Evolutionary conservation across 2,888 invertebrate species (phyloP).

Genomic region (Eupeodes luniger): DNA sequence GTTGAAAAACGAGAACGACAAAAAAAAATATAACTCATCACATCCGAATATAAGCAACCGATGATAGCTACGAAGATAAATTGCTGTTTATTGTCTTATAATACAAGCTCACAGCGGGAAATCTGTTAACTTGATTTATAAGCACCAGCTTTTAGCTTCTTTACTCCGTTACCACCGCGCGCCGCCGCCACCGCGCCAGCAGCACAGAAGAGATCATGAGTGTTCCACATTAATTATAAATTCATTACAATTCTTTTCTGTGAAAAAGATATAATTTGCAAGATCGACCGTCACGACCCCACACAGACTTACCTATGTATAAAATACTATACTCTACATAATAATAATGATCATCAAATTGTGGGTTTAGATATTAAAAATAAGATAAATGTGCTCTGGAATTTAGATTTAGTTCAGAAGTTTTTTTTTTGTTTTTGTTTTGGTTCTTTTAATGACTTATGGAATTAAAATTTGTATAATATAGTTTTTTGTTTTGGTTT

Average conservation of each 20-base stretch:
- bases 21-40: conserved; percentile 60
- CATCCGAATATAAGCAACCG: conserved; percentile 57
- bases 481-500: conserved; percentile 23
- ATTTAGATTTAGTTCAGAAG: conserved; percentile 33
- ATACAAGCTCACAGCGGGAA: conserved; percentile 68
- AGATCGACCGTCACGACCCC: conserved; percentile 38
- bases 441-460: background rate
- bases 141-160: conserved; percentile 56
- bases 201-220: conserved; percentile 43
- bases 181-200: too few species aligned
- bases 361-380: conserved; percentile 32
- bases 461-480: conserved; percentile 31
- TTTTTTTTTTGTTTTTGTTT: background rate
- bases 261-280: conserved; percentile 59
- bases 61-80: conserved; percentile 70
- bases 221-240: conserved; percentile 67
- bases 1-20: background rate
- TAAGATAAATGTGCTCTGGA: conserved; percentile 36
- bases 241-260: conserved; percentile 55
- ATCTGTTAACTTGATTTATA: conserved; percentile 73
- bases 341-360: conserved; percentile 17
- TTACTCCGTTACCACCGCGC: background rate
- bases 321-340: background rate
- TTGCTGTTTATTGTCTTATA: conserved; percentile 67
- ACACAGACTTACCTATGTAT: conserved; percentile 7